phyloP scores from a whole-genome alignment of 2,888 invertebrate genomes.

The Molorchus minor region DNA sequence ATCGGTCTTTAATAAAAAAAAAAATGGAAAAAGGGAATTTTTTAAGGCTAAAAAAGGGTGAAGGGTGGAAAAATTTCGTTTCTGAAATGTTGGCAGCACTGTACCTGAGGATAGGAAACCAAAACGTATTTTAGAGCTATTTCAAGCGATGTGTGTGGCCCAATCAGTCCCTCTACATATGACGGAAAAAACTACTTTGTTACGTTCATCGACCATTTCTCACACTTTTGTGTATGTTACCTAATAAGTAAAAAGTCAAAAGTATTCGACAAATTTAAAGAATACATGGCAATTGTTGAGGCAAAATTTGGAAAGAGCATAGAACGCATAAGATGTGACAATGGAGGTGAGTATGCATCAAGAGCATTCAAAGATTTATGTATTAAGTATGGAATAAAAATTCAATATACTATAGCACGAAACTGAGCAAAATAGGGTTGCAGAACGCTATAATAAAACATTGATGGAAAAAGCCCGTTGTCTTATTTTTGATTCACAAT shows the following conservation, averaged over 20 bases:
- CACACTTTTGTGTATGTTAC: background rate
- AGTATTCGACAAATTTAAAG: background rate
- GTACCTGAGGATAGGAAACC: no score
- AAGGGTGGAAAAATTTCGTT: no score
- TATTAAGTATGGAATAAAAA: background rate
- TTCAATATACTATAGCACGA: background rate
- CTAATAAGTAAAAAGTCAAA: background rate
- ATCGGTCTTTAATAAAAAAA: no score
- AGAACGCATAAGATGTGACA: conserved; percentile 3
- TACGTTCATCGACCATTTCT: background rate
- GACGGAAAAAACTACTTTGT: background rate
- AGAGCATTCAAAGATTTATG: background rate
- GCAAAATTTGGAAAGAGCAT: background rate
- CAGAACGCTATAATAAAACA: background rate
- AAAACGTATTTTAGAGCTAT: no score
- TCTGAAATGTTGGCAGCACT: no score
- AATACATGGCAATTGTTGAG: background rate
- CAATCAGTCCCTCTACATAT: background rate
- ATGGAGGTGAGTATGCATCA: background rate
- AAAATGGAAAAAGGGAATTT: no score
- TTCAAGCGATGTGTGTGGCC: background rate
- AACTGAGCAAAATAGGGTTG: conserved; percentile 3
- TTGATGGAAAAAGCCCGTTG: conserved; percentile 1
- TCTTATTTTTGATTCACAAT: background rate
- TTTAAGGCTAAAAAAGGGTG: no score